Evolutionary conservation across 1,140 invertebrate species (phyloP).

Genomic region (Caenorhabditis latens): DNA sequence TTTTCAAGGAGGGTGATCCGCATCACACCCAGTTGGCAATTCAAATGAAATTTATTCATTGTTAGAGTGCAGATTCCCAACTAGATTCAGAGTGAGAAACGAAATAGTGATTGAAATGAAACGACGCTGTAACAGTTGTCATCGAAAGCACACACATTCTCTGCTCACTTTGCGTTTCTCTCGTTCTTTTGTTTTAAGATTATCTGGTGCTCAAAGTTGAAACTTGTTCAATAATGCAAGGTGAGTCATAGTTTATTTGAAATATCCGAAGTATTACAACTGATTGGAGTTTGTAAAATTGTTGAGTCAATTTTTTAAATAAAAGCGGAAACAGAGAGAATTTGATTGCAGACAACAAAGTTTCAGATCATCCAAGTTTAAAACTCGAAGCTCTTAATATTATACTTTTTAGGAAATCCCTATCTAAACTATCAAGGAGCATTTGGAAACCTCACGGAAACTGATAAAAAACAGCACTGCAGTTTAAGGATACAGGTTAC

Average conservation of each 20-base stretch:
- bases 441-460: slow-evolving; percentile 28
- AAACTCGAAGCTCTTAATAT: neutral
- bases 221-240: neutral
- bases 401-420: neutral
- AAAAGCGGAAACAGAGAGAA: no score
- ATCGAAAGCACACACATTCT: slow-evolving; percentile 2
- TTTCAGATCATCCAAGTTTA: no score
- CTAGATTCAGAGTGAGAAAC: neutral
- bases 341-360: no score
- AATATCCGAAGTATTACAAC: neutral
- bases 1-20: no score
- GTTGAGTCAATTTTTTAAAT: no score
- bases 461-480: slow-evolving; percentile 6
- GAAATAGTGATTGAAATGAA: slow-evolving; percentile 45
- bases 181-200: slow-evolving; percentile 28
- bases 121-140: slow-evolving; percentile 46
- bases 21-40: no score
- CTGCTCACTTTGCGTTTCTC: slow-evolving; percentile 20
- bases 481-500: neutral
- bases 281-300: neutral
- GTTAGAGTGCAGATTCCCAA: neutral
- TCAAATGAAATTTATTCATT: neutral
- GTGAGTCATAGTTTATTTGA: neutral
- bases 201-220: neutral
- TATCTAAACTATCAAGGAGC: slow-evolving; percentile 11